Conservation (phyloP, 1,140 invertebrate genomes). For the Pseudomyrmex gracilis region DNA sequence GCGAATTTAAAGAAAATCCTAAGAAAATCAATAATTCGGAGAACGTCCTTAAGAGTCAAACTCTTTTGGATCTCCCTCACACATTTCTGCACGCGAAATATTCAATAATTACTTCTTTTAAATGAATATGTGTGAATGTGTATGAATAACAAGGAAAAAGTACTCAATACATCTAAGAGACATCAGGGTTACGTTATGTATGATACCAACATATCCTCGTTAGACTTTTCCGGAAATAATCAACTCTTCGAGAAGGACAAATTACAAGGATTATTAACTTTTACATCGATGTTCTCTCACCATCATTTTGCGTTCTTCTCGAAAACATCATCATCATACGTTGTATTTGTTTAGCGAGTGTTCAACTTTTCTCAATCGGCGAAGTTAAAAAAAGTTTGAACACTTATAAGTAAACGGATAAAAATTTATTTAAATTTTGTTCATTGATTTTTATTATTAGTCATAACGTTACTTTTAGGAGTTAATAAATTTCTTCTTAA, state of each 20-base stretch:
- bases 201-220: background rate
- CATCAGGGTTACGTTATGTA: conserved; percentile 11
- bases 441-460: background rate
- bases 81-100: background rate
- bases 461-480: background rate
- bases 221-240: conserved; percentile 1
- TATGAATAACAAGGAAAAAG: background rate
- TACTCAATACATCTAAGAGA: background rate
- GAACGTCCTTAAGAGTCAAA: background rate
- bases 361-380: background rate
- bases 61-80: background rate
- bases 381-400: background rate
- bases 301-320: conserved; percentile 16
- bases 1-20: no score
- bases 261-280: conserved; percentile 16
- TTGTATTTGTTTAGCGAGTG: background rate
- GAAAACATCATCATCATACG: conserved; percentile 1
- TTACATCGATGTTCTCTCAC: background rate
- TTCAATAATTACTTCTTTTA: background rate
- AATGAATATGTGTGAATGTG: conserved; percentile 27
- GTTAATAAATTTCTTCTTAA: no score
- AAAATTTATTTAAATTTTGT: background rate
- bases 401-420: background rate
- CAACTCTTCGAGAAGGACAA: conserved; percentile 1
- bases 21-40: no score